Percentiles rank a stretch among this genome's conserved stretches.
These are phyloP conservation scores for Sapajus apella DNA, from an alignment of 2,113 vertebrate species.

Conservation along the genomic window DNA sequence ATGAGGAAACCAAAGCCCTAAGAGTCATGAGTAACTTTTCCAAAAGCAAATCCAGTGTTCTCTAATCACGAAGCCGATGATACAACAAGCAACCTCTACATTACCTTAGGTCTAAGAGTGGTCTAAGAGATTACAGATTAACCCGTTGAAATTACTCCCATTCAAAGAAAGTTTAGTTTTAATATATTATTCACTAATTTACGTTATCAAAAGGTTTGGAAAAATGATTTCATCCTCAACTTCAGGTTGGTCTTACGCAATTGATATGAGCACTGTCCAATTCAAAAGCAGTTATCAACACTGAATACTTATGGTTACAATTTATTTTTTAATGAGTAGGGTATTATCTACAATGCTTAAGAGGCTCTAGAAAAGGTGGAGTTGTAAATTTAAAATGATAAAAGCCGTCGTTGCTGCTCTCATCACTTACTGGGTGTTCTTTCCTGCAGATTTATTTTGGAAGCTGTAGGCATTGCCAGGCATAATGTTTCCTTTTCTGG, in stretches of 20 bases:
- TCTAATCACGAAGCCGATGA: neutral
- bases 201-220: neutral
- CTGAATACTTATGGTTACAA: neutral
- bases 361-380: neutral
- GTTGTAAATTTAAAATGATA: conserved; percentile 34
- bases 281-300: conserved; percentile 3
- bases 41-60: neutral
- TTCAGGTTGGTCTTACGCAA: neutral
- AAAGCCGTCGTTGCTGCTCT: neutral
- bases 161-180: conserved; percentile 5
- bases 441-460: conserved; percentile 28
- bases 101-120: neutral
- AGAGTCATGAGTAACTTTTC: conserved; percentile 5
- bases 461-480: neutral
- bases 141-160: neutral
- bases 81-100: neutral
- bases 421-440: neutral
- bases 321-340: neutral
- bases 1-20: neutral
- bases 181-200: neutral
- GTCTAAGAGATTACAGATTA: neutral
- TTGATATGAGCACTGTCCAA: neutral
- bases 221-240: neutral
- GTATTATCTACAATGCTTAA: neutral
- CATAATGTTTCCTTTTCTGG: conserved; percentile 9